Base-by-base conservation (phyloP, 2,113 vertebrate species). In the Neodontobutis hainanensis region DNA sequence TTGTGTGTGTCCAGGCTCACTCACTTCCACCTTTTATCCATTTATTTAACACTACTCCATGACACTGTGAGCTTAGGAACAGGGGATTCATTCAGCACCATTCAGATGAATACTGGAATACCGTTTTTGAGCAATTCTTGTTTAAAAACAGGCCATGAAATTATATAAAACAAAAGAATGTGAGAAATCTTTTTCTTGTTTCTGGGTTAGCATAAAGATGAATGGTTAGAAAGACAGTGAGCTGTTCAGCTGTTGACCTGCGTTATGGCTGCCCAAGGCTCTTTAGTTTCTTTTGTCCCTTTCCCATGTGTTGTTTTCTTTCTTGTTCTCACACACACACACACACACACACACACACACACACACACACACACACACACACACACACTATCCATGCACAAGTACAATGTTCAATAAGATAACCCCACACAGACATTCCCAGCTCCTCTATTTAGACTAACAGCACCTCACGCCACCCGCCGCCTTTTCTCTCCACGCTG, bases 391-490 rank as follows among this genome's bases (percentile, higher is more conserved):
- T 27, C 19, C 19, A 27, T 27, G 19, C 19, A 27, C 19, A 27
- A 27, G 46, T 38, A 14, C 38, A 27, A 45, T 72, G 38, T 70
- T 78, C 42, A 68, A 53, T 74, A n/a, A 62, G 56, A 76, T 75
- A 75, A 51, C 66, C 38, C 35, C 51, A 46, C 43, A 38, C 59
- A 42, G 38, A 52, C 61, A 49, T 11, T 12, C 53, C 42, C 49
- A 38, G 9, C 16, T 55, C 42, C 60, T 11, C 56, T 43, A 42
- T 36, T 45, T 53, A 82, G 77, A 71, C 61, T 40, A 61, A 75
- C 50, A 81, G 66, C 74, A 66, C 74, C 75, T 84, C 65, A 35
- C 57, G 61, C 75, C 81, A 84, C 68, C 73, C 70, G 70, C 72
- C 46, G 51, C 50, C 43, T 63, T 62, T 50, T 59, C 61, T 65